Base-by-base conservation (phyloP, 2,797 vertebrate species). In the Chelidonichthys spinosus region DNA sequence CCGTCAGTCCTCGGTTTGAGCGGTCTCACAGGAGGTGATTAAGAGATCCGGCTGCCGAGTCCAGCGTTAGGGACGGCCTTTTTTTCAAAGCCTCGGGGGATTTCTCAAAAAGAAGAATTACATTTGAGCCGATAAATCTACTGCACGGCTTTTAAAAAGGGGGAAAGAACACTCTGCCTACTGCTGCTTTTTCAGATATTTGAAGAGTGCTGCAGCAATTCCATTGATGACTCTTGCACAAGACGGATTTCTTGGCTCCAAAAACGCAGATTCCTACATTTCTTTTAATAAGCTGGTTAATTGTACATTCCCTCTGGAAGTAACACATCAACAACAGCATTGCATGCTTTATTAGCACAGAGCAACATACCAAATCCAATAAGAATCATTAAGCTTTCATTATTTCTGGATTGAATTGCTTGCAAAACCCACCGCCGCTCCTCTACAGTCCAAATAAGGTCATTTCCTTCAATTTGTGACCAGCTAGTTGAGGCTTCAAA, bases 21-120 rank as follows among this genome's bases (percentile, higher is more conserved):
- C 9, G 25, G 50, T 72, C 42, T 15, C 17, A 18, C 25, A 9
- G 37, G 43, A 60, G 62, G 60, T 33, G 49, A 74, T 76, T 18
- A 32, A 63, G 54, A 78, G 54, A 62, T 65, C 43, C 59, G 44
- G 59, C 13, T 9, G 33, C 17, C 5, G 13, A 68, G 46, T 66
- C 63, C 17, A 14, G 60, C 52, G 40, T 69, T 54, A 9, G 55
- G 32, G 71, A 63, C 37, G 35, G 47, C 4, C 1, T 25, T 35
- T 56, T 25, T 35, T 56, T 63, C n/a, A 69, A 69, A 65, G 55
- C 18, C 32, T 55, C 35, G 5, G 54, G 25, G 17, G 65, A 62
- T 25, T 72, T 25, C 14, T 25, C 32, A 65, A 62, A 65, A 62
- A 65, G 25, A 55, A 55, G 39, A 78, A 37, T 35, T 35, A 52